Percentiles rank a stretch among this genome's conserved stretches.
Evolutionary conservation across 2,888 invertebrate genomes (phyloP).

Genomic region (Lithophane semibrunnea): DNA sequence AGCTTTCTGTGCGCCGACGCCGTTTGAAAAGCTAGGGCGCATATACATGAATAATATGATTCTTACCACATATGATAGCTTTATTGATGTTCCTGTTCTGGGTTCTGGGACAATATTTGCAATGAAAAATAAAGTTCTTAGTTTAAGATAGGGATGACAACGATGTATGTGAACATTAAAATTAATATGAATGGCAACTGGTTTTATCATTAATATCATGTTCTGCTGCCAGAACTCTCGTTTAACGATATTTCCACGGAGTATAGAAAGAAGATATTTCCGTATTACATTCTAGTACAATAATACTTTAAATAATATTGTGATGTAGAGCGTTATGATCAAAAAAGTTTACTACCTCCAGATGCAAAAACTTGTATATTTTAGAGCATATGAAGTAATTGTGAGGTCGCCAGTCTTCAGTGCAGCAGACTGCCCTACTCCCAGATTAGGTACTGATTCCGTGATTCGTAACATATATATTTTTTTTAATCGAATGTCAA

Average conservation of each 20-base stretch:
- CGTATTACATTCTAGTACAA: slow-evolving; percentile 15
- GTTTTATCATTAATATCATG: slow-evolving; percentile 29
- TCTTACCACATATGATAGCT: not conserved
- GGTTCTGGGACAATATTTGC: not conserved
- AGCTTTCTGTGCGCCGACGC: not conserved
- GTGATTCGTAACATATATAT: not conserved
- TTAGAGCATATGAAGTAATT: not conserved
- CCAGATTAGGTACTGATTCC: too few relatives aligned
- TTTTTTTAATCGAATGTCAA: not conserved
- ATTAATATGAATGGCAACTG: not conserved
- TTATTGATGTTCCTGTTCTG: not conserved
- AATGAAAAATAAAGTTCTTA: not conserved
- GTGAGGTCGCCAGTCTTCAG: too few relatives aligned
- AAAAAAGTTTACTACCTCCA: slow-evolving; percentile 8
- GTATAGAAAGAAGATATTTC: too few relatives aligned
- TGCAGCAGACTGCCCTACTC: not conserved
- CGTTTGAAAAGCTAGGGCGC: not conserved
- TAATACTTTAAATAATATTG: slow-evolving; percentile 22
- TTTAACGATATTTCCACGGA: slow-evolving; percentile 29
- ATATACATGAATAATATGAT: not conserved
- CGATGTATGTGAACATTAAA: slow-evolving; percentile 5
- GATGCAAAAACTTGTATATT: not conserved
- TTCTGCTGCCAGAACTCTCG: slow-evolving; percentile 15
- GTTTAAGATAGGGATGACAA: not conserved
- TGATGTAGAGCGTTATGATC: not conserved